Evolutionary conservation across 2,888 invertebrate species (phyloP), one percentile per base, ranked within the genome.

Genomic region (Clanis bilineata): DNA sequence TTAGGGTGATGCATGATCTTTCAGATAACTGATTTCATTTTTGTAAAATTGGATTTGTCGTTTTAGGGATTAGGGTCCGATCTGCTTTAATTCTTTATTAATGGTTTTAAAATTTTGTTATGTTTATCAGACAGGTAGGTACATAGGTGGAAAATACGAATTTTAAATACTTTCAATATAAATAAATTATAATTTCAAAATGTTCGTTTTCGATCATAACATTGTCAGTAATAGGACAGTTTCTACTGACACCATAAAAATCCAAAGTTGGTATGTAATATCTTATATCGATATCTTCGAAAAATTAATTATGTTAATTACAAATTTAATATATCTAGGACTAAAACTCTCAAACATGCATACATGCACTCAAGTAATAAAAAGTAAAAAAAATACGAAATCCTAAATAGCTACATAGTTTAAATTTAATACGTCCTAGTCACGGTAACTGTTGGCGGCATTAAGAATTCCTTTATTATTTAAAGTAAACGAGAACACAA

Each of bases 401-500:
- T 43, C 55, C 55, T 56, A 56, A 55, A 56, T 56, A 38, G 39
- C 23, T 38, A 39, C 10, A 12, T 36, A 36, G n/a, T 56, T 56
- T 56, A 56, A 56, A 36, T 56, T 56, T 56, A 56, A 56, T 57
- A 57, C 32, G 57, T 57, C 32, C 39, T 45, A 63, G 61, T 44
- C 36, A 47, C 56, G 62, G 66, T 63, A 63, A 67, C 63, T 69
- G 68, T 63, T 45, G 64, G 59, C 55, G 64, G 61, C 65, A 67
- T 72, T 73, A 72, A 71, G 73, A 69, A 79, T 76, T 76, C 73
- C 70, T 72, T 77, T 77, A 78, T 76, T 76, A 74, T 77, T 79
- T 78, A 75, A 79, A 74, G 73, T 73, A 79, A 79, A 77, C 69
- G 77, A 68, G 68, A 76, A 82, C 76, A 74, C 78, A 80, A 84